phyloP scores from a whole-genome alignment of 2,797 vertebrate genomes.

The Protosalanx chinensis region DNA sequence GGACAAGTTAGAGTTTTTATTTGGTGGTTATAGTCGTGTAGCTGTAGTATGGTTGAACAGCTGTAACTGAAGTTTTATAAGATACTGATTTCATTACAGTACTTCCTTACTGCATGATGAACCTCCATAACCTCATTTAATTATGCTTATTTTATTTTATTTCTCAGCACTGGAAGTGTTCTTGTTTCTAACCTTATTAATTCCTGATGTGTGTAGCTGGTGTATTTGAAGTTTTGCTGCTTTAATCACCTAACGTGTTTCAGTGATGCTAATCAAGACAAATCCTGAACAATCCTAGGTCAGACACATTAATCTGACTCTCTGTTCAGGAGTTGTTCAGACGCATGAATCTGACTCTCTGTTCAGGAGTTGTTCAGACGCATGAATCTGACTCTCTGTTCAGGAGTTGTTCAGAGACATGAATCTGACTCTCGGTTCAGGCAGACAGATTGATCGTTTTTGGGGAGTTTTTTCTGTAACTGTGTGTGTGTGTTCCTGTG shows the following conservation, averaged over 20 bases:
- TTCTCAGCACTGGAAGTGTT: constrained; percentile 1
- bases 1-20: background rate
- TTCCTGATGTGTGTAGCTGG: constrained; percentile 40
- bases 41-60: background rate
- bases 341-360: background rate
- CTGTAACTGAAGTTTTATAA: too few relatives aligned
- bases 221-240: constrained; percentile 34
- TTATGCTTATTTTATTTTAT: constrained; percentile 19
- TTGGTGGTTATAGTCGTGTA: too few relatives aligned
- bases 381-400: background rate
- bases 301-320: too few relatives aligned
- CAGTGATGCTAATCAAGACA: too few relatives aligned
- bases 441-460: background rate
- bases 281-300: too few relatives aligned
- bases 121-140: constrained; percentile 27
- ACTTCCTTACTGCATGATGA: background rate
- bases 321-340: constrained; percentile 2
- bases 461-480: background rate
- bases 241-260: constrained; percentile 13
- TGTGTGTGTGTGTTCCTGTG: constrained; percentile 2
- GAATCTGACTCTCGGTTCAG: background rate
- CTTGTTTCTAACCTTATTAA: constrained; percentile 46
- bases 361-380: background rate
- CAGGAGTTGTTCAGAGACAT: constrained; percentile 3
- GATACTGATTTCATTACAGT: too few relatives aligned